phyloP scores from a whole-genome alignment of 2,888 invertebrate genomes.

The Stegana nigrithorax region DNA sequence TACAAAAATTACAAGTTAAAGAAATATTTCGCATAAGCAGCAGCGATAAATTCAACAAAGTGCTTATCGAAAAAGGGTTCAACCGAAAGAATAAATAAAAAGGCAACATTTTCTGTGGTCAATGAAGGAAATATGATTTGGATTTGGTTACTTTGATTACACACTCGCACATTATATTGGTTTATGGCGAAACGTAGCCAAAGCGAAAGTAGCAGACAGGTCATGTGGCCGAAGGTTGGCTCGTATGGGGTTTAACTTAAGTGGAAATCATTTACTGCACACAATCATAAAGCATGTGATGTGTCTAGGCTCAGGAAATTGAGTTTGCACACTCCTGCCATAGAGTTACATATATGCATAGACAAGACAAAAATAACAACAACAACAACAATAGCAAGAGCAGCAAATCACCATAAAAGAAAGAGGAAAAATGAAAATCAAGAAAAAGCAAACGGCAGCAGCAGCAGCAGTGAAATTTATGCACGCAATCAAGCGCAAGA shows the following conservation, averaged over 20 bases:
- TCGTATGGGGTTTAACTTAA: slow-evolving; percentile 30
- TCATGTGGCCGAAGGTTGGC: not conserved
- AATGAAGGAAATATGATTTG: slow-evolving; percentile 67
- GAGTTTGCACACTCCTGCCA: too few relatives aligned
- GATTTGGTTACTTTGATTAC: slow-evolving; percentile 62
- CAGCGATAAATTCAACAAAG: slow-evolving; percentile 48
- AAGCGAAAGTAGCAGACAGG: not conserved
- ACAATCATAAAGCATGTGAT: slow-evolving; percentile 52
- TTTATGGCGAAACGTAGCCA: slow-evolving; percentile 39
- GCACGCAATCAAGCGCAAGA: slow-evolving; percentile 46
- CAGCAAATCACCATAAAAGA: too few relatives aligned
- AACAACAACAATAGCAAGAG: too few relatives aligned
- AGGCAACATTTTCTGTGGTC: slow-evolving; percentile 56
- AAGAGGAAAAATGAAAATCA: too few relatives aligned
- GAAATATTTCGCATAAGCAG: slow-evolving; percentile 11
- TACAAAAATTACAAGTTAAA: too few relatives aligned
- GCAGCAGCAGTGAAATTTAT: slow-evolving; percentile 42
- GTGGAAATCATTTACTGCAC: slow-evolving; percentile 44
- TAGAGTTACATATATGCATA: too few relatives aligned
- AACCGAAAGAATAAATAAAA: too few relatives aligned
- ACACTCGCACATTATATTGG: slow-evolving; percentile 55
- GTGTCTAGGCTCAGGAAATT: slow-evolving; percentile 58
- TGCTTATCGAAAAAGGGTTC: too few relatives aligned
- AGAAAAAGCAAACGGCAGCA: too few relatives aligned
- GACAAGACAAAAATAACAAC: too few relatives aligned